Percentiles rank a stretch among this genome's conserved stretches.
These are phyloP conservation scores for Cataglyphis livida DNA, from an alignment of 2,888 invertebrate genomes.

Conservation along the genomic window DNA sequence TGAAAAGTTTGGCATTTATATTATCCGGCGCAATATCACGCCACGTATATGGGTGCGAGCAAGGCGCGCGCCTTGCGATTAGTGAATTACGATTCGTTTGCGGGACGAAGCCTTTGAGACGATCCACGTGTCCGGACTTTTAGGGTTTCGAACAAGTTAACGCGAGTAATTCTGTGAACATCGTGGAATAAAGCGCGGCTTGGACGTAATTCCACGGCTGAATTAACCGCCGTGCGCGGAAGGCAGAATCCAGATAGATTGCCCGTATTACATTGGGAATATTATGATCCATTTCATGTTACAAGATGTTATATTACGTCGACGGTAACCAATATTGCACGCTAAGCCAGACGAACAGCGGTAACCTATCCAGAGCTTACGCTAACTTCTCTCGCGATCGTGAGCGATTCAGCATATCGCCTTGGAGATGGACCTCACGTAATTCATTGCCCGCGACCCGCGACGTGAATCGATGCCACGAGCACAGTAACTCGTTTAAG, in stretches of 20 bases:
- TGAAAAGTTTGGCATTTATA: constrained; percentile 48
- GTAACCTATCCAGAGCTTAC: constrained; percentile 75
- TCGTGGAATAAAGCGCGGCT: constrained; percentile 51
- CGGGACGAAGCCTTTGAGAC: constrained; percentile 42
- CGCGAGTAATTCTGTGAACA: constrained; percentile 39
- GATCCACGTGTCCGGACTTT: constrained; percentile 45
- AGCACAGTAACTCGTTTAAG: constrained; percentile 50
- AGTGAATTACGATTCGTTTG: constrained; percentile 38
- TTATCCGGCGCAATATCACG: constrained; percentile 19
- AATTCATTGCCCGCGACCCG: constrained; percentile 63
- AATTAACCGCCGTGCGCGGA: constrained; percentile 71
- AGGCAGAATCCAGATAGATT: constrained; percentile 77
- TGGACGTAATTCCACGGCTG: constrained; percentile 68
- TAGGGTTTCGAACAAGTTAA: constrained; percentile 51
- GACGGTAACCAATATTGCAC: constrained; percentile 76
- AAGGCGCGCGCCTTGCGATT: constrained; percentile 22
- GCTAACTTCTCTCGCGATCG: constrained; percentile 71
- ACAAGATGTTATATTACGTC: constrained; percentile 77
- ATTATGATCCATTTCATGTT: constrained; percentile 80
- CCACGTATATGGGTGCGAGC: neutral
- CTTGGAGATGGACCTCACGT: constrained; percentile 67
- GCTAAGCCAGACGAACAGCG: constrained; percentile 79
- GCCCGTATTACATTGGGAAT: constrained; percentile 75
- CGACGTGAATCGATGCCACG: constrained; percentile 42
- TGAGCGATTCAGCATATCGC: constrained; percentile 74